Conservation (phyloP, 2,888 invertebrate genomes). For the Trilocha varians region DNA sequence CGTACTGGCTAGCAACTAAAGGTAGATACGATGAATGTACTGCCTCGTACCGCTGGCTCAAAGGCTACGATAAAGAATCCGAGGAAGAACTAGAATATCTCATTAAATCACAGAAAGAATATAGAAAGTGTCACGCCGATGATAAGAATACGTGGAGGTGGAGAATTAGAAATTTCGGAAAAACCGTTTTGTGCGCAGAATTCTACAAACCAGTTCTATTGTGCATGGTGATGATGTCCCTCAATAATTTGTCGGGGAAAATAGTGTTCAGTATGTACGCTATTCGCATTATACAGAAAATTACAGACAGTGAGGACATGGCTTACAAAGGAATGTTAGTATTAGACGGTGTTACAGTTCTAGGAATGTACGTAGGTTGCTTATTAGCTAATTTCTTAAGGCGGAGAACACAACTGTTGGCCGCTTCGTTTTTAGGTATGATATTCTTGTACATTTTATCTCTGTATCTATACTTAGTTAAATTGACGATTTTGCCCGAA, state of each 20-base stretch:
- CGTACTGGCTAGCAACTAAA: conserved; percentile 18
- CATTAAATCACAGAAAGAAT: conserved; percentile 19
- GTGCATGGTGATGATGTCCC: conserved; percentile 11
- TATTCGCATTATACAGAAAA: conserved; percentile 18
- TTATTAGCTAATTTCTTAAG: conserved; percentile 12
- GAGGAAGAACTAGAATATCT: conserved; percentile 16
- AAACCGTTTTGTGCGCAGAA: conserved; percentile 7
- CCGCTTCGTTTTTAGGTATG: conserved; percentile 8
- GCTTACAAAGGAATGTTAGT: conserved; percentile 15
- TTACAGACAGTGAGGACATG: conserved; percentile 14
- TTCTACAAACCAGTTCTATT: conserved; percentile 16
- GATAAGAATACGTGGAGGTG: conserved; percentile 9
- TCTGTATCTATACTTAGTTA: conserved; percentile 15
- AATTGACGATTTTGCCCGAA: conserved; percentile 10
- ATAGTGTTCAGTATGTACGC: conserved; percentile 18
- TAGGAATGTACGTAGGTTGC: conserved; percentile 21
- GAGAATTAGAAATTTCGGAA: conserved; percentile 11
- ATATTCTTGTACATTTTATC: conserved; percentile 13
- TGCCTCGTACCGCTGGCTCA: conserved; percentile 18
- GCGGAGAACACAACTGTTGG: conserved; percentile 15
- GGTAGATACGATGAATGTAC: conserved; percentile 17
- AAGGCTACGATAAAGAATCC: conserved; percentile 16
- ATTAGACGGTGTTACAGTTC: conserved; percentile 13
- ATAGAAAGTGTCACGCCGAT: conserved; percentile 14
- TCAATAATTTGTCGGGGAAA: conserved; percentile 17